Evolutionary conservation across 2,113 vertebrate genomes (phyloP).

Genomic region (Gymnobelideus leadbeateri): DNA sequence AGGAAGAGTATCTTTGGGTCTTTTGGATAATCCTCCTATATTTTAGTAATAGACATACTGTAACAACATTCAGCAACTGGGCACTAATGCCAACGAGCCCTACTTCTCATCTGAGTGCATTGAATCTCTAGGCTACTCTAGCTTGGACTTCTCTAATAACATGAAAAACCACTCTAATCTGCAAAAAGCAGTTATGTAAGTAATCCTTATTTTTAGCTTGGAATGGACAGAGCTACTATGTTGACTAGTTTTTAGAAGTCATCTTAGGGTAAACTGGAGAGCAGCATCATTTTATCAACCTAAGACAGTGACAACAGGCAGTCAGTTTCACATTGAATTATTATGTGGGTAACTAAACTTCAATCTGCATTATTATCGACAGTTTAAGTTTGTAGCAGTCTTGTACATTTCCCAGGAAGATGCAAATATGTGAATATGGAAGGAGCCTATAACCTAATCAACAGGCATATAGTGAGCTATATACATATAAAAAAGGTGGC

Average conservation of each 20-base stretch:
- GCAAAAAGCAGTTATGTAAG: conserved; percentile 78
- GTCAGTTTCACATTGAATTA: conserved; percentile 50
- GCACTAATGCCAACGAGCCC: conserved; percentile 38
- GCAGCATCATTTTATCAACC: conserved; percentile 20
- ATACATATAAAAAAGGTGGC: conserved; percentile 10
- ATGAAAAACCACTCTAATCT: conserved; percentile 77
- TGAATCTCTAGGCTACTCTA: conserved; percentile 66
- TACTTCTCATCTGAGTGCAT: conserved; percentile 55
- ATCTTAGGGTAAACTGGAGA: conserved; percentile 68
- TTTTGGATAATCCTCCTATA: conserved; percentile 76
- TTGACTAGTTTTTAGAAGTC: conserved; percentile 64
- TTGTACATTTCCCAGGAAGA: conserved; percentile 37
- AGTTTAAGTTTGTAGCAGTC: conserved; percentile 22
- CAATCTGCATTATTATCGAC: conserved; percentile 22
- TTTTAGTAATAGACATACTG: conserved; percentile 53
- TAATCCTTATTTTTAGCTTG: conserved; percentile 75
- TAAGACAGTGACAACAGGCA: conserved; percentile 5
- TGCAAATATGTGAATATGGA: neutral
- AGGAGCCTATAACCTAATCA: conserved; percentile 26
- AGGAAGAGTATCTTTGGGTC: conserved; percentile 40
- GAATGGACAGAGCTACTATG: conserved; percentile 67
- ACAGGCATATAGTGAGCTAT: neutral
- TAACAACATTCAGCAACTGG: neutral
- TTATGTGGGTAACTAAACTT: conserved; percentile 10
- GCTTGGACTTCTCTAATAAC: conserved; percentile 78